Evolutionary conservation across 2,797 vertebrate genomes (phyloP), one percentile per base, ranked within the genome.

Genomic region (Chiroxiphia lanceolata): DNA sequence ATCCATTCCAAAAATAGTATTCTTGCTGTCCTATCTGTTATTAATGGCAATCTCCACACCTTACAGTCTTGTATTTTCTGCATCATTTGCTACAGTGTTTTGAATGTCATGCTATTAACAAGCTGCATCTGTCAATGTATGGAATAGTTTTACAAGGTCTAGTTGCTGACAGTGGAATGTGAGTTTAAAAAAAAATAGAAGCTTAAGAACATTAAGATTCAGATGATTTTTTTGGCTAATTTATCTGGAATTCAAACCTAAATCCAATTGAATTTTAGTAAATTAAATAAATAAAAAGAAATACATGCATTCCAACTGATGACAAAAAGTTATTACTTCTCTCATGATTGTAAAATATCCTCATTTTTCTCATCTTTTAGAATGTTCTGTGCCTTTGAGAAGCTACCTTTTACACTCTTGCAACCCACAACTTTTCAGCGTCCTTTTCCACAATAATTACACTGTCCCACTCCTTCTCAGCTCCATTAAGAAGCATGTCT

Each of bases 81-180:
- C 90, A 92, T 97, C 61, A 89, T 96, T 98, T 97, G 42, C 84
- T 95, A 87, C 91, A 91, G 80, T 91, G 47, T 94, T 96, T 90
- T 90, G 90, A 94, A 93, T 94, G 76, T 93, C 92, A 91, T 79
- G 12, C 50, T 91, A 88, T 84, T 96, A 95, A 90, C 57, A 92
- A 95, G 96, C 68, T 86, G 63, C 63, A 96, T 95, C 87, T 96
- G 71, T 97, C 94, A 81, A 64, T 40, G 34, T 74, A 67, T 65
- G 23, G 48, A 47, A n/a, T 44, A 96, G 72, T 95, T 96, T 94
- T 78, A 85, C 17, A 75, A 78, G n/a, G 29, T 56, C 33, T 90
- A 87, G 42, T 85, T 88, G 87, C 83, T 56, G 47, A 54, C 51
- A 87, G 61, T 6, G 31, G 33, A 72, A 63, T 56, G 3, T 25